Evolutionary conservation across 2,888 invertebrate species (phyloP).

Genomic region (Drosophila paranaensis): DNA sequence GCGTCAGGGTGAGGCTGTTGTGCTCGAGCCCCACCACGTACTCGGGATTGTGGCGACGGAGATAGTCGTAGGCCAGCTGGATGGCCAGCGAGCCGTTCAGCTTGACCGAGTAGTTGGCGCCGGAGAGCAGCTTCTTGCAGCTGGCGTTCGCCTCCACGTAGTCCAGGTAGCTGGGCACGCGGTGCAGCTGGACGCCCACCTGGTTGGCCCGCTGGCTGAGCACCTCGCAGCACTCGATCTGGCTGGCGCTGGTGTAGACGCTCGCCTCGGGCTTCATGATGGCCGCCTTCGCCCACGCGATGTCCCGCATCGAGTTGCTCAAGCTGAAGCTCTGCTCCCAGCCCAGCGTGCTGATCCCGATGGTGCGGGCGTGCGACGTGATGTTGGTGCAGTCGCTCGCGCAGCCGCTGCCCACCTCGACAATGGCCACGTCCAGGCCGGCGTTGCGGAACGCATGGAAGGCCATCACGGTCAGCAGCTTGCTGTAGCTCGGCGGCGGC

Average conservation of each 20-base stretch:
- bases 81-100: constrained; percentile 67
- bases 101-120: constrained; percentile 42
- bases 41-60: constrained; percentile 57
- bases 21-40: constrained; percentile 38
- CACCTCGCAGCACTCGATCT: constrained; percentile 66
- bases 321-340: constrained; percentile 66
- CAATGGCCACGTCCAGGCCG: constrained; percentile 62
- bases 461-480: constrained; percentile 66
- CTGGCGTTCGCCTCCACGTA: constrained; percentile 51
- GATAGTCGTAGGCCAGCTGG: constrained; percentile 64
- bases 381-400: constrained; percentile 67
- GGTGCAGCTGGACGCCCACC: constrained; percentile 51
- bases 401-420: constrained; percentile 61
- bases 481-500: constrained; percentile 54
- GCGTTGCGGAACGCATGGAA: constrained; percentile 60
- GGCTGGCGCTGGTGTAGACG: constrained; percentile 61
- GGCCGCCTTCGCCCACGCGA: constrained; percentile 71
- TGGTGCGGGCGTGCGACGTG: constrained; percentile 58
- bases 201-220: constrained; percentile 59
- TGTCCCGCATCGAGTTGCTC: constrained; percentile 62
- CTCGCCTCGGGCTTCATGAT: constrained; percentile 65
- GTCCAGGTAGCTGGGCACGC: constrained; percentile 50
- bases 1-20: constrained; percentile 53
- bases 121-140: constrained; percentile 47
- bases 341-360: constrained; percentile 63